Conservation (phyloP, 2,113 vertebrate species). For the Nematolebias whitei region DNA sequence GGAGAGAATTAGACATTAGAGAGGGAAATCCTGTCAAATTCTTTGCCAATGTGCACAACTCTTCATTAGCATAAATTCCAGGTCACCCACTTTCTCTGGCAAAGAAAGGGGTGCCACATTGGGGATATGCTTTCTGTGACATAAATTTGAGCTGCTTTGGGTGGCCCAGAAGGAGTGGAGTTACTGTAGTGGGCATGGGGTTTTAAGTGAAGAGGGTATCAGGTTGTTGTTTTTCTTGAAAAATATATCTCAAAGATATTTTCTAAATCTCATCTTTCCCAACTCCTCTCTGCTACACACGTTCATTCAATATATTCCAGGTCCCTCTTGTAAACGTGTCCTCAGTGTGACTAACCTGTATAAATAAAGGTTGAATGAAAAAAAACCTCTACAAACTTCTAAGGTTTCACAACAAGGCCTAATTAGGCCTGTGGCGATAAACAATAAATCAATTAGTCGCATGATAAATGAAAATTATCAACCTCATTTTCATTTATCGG, state of each 20-base stretch:
- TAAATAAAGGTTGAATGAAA: too few relatives aligned
- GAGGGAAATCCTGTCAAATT: constrained; percentile 68
- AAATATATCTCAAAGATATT: too few relatives aligned
- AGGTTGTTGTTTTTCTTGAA: background rate
- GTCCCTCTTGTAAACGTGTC: too few relatives aligned
- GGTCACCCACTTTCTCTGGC: constrained; percentile 79
- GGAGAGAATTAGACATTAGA: constrained; percentile 36
- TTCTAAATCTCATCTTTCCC: too few relatives aligned
- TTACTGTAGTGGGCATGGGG: background rate
- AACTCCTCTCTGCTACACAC: too few relatives aligned
- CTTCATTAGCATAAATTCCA: constrained; percentile 77
- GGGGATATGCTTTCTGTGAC: constrained; percentile 60
- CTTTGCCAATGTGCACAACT: constrained; percentile 65
- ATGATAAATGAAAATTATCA: too few relatives aligned
- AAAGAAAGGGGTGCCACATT: constrained; percentile 61
- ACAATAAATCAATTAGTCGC: too few relatives aligned
- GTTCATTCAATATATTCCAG: too few relatives aligned
- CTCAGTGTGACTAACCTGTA: too few relatives aligned
- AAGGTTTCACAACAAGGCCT: background rate
- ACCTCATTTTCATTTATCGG: too few relatives aligned
- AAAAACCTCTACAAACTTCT: too few relatives aligned
- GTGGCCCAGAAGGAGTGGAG: background rate
- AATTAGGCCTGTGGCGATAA: too few relatives aligned
- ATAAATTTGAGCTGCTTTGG: constrained; percentile 38
- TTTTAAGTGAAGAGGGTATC: background rate